Evolutionary conservation across 2,797 vertebrate species (phyloP).

Genomic region (Acanthis flammea): DNA sequence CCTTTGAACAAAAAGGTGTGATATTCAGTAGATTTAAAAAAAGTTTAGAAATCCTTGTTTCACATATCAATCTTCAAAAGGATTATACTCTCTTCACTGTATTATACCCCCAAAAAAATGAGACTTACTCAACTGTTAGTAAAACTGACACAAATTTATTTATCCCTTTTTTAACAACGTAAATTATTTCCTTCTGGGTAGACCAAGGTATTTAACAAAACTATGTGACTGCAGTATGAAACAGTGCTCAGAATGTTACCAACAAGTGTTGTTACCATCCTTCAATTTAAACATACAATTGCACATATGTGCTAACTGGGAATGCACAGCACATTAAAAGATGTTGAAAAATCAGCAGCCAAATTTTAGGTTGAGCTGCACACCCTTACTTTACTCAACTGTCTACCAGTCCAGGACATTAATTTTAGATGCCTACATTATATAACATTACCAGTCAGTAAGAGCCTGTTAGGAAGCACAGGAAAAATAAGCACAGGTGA

Average conservation of each 20-base stretch:
- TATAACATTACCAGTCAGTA: background rate
- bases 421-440: background rate
- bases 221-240: background rate
- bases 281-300: background rate
- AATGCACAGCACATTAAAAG: background rate
- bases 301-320: background rate
- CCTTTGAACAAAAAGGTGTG: background rate
- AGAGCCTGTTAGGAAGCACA: background rate
- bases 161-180: background rate
- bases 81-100: background rate
- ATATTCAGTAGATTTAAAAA: background rate
- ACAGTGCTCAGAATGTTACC: background rate
- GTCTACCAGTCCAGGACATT: background rate
- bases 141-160: background rate
- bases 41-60: background rate
- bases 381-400: background rate
- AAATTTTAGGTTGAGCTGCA: background rate
- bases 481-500: background rate
- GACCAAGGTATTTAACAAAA: background rate
- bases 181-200: background rate
- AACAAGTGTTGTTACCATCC: background rate
- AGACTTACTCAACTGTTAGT: background rate
- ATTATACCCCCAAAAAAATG: background rate
- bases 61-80: background rate
- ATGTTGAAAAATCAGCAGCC: background rate